Conservation (phyloP, 2,888 invertebrate species). For the Leucoptera coffeella region DNA sequence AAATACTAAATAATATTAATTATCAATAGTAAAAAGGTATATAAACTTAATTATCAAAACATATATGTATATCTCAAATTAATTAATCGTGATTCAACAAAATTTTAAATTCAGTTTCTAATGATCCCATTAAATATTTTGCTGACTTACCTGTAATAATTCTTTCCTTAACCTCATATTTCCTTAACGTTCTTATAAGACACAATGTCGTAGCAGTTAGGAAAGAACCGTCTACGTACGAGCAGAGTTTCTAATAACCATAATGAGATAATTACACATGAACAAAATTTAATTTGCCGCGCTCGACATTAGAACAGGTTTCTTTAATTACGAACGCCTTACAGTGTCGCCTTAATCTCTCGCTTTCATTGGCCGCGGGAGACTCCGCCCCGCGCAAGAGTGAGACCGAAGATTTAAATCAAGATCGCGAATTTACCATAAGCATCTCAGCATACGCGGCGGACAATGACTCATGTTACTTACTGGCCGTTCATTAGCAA, state of each 20-base stretch:
- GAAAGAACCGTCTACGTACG: no score
- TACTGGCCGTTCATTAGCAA: constrained; percentile 50
- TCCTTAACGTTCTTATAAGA: no score
- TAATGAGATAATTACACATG: constrained; percentile 54
- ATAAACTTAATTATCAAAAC: no score
- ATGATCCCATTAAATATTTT: no score
- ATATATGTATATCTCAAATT: no score
- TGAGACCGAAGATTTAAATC: constrained; percentile 52
- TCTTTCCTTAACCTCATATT: no score
- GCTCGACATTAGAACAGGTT: constrained; percentile 54
- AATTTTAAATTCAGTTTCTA: no score
- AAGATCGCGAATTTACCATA: constrained; percentile 55
- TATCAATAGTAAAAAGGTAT: no score
- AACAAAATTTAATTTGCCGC: constrained; percentile 54
- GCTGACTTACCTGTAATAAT: no score
- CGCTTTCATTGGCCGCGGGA: constrained; percentile 46
- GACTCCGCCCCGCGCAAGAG: constrained; percentile 50
- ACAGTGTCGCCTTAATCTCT: constrained; percentile 46
- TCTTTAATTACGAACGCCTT: constrained; percentile 53
- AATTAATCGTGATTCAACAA: no score
- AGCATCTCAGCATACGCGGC: constrained; percentile 49
- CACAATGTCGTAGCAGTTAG: no score
- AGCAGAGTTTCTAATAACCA: constrained; percentile 49
- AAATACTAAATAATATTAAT: no score
- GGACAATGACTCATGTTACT: constrained; percentile 54